Base-by-base conservation (phyloP, 2,113 vertebrate species). In the Channa maculata region DNA sequence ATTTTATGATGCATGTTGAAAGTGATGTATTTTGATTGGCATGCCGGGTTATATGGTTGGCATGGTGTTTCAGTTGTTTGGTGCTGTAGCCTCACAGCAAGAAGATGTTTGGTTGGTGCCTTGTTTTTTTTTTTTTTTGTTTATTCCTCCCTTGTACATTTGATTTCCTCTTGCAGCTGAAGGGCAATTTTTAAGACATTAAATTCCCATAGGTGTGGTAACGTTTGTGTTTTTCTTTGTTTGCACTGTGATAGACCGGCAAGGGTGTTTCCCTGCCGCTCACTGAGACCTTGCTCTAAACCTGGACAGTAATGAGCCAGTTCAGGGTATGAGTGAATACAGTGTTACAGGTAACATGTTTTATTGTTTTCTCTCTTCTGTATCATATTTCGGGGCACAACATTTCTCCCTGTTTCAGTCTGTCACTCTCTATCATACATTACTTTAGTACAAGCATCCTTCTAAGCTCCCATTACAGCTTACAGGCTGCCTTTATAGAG, bases 401-500 rank as follows among this genome's bases (percentile, higher is more conserved):
- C 33, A 49, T 34, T 62, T 65, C 57, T 74, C 37, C 12, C 37
- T 68, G 50, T 73, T 64, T 70, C 36, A 57, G 13, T 54, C 41
- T 71, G 53, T 81, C 75, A 50, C 50, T 72, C 67, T 71, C 24
- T 58, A 62, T 85, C 67, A 79, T 52, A 41, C 67, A 71, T 79
- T 62, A 82, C 65, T 62, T 50, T 83, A 73, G 51, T 70, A 65
- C 74, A 55, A 72, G 62, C 79, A 71, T 74, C 64, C 39, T 65
- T 67, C 58, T 45, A 48, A 72, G 58, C 75, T 84, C 62, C 77
- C 65, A 55, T 83, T 73, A 67, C 70, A 67, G 70, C 71, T 77
- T 50, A 59, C 70, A 75, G 73, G 60, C 49, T 75, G 55, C 76
- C 66, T 88, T 85, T 71, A 86, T 80, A 58, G 73, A 74, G 80